Conservation (phyloP, 2,797 vertebrate genomes). For the Lepidocolaptes lacrymiger region DNA sequence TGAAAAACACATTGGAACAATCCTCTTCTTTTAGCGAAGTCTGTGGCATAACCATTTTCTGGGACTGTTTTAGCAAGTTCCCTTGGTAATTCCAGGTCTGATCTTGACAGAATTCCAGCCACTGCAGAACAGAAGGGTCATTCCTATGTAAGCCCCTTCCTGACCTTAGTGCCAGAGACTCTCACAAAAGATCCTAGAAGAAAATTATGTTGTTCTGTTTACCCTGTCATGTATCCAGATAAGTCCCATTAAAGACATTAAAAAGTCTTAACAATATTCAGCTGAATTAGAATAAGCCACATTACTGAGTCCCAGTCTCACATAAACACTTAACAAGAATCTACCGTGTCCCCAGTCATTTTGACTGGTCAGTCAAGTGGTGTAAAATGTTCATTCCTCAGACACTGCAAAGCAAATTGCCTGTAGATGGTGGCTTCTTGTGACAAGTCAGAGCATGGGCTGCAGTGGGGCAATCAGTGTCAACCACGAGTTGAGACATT, state of each 20-base stretch:
- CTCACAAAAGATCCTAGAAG: background rate
- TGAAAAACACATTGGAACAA: background rate
- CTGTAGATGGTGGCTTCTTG: background rate
- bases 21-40: background rate
- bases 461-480: background rate
- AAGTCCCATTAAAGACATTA: background rate
- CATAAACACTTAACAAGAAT: background rate
- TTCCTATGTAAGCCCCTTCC: background rate
- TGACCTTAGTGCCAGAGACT: background rate
- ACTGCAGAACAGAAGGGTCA: background rate
- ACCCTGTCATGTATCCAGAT: background rate
- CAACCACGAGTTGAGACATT: background rate
- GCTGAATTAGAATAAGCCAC: background rate
- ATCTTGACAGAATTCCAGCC: background rate
- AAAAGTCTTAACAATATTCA: background rate
- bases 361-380: background rate
- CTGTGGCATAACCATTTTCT: background rate
- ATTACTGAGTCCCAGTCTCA: background rate
- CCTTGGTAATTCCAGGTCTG: background rate
- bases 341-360: rapidly evolving
- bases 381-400: background rate
- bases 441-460: background rate
- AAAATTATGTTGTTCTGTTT: background rate
- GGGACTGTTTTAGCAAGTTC: background rate
- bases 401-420: background rate